These are phyloP conservation scores for Acanthococcus lagerstroemiae DNA, from an alignment of 2,888 invertebrate genomes.

Conservation along the genomic window DNA sequence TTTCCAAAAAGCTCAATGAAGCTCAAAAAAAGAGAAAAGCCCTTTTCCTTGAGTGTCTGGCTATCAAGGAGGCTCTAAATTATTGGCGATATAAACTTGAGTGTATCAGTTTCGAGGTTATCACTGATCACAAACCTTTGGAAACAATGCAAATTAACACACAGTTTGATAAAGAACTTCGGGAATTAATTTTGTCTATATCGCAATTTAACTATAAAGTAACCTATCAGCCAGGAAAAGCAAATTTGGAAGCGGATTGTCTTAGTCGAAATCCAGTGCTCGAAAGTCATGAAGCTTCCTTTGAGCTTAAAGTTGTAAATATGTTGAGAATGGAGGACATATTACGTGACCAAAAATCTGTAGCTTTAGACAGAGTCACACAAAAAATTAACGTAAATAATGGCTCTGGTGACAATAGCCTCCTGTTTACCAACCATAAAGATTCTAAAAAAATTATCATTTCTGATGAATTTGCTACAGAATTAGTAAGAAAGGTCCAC, in stretches of 20 bases:
- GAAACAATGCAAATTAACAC: neutral
- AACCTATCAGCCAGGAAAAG: neutral
- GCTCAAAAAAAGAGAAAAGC: too few relatives aligned
- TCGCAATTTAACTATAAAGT: neutral
- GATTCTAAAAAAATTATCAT: too few relatives aligned
- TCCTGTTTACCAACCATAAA: conserved; percentile 8
- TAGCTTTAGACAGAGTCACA: neutral
- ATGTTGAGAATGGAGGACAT: conserved; percentile 31
- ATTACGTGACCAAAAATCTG: conserved; percentile 33
- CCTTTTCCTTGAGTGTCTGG: too few relatives aligned
- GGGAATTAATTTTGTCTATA: too few relatives aligned
- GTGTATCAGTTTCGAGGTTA: neutral
- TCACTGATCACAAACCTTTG: neutral
- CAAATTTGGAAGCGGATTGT: neutral
- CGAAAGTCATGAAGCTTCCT: conserved; percentile 31
- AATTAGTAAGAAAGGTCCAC: neutral
- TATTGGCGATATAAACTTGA: neutral
- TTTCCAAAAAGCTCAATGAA: too few relatives aligned
- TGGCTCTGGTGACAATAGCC: neutral
- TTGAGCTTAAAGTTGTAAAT: neutral
- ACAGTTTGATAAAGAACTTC: neutral
- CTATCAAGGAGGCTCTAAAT: too few relatives aligned
- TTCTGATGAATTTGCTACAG: conserved; percentile 31
- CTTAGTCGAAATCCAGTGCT: neutral
- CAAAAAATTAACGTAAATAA: neutral